Base-by-base conservation (phyloP, 2,113 vertebrate species). In the Python bivittatus region DNA sequence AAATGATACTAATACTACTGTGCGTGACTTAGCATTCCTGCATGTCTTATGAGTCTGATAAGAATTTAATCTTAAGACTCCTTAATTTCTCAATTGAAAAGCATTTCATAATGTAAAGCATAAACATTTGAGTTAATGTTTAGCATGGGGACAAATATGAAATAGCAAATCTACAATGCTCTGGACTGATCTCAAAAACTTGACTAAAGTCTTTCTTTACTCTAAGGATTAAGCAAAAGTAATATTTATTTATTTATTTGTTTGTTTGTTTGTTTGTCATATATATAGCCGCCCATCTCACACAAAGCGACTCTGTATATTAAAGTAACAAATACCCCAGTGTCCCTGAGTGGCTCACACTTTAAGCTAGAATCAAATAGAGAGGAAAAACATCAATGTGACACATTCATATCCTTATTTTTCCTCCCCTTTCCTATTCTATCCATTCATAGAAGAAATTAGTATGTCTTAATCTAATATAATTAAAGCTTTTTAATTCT, bases 121-220 rank as follows among this genome's bases (percentile, higher is more conserved):
- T 88, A 91, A 92, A 85, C 83, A 48, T 90, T 48, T 27, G 20
- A 92, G 95, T 95, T 95, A 95, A 95, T 93, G 90, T 95, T 96
- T 96, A 96, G 61, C 0, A 0, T 53, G 89, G 10, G 1, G 53
- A 89, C 87, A 84, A 95, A 91, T 38, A 86, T 0, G 0, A 88
- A 33, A 92, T 27, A 54, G 33, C 56, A 90, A 22, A 33, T n/a
- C 4, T 22, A 38, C 44, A 72, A 20, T 23, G 52, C 4, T 79
- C 38, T 23, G 20, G 22, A 54, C 15, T 79, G n/a, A 56, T 54
- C 88, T 79, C 6, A 38, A 22, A 57, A 57, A 38, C 53, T 90
- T 90, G 53, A 27, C 53, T 83, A 38, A 56, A 56, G n/a, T 83
- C 64, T 33, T 54, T 23, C 22, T 20, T 27, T 56, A 9, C 4